These are phyloP conservation scores for Blera fallax DNA, from an alignment of 2,888 invertebrate species.

Conservation along the genomic window DNA sequence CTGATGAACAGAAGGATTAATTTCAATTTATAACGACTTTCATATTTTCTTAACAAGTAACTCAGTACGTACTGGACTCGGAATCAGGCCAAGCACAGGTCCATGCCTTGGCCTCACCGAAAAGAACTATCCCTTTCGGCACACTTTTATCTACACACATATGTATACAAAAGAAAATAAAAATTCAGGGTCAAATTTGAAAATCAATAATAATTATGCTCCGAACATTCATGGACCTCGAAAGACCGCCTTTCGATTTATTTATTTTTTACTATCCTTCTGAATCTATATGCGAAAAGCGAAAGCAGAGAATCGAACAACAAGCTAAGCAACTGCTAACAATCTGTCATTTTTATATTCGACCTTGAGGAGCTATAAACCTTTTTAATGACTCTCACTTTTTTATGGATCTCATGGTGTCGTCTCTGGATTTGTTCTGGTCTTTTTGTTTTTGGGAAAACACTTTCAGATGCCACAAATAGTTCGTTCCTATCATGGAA, in stretches of 20 bases:
- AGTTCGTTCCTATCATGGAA: constrained; percentile 46
- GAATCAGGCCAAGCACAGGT: too few relatives aligned
- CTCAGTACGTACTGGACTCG: too few relatives aligned
- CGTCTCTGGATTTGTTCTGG: constrained; percentile 16
- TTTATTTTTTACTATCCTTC: constrained; percentile 9
- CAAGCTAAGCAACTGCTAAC: constrained; percentile 19
- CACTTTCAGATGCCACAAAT: constrained; percentile 70
- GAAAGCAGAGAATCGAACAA: constrained; percentile 31
- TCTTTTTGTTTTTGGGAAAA: constrained; percentile 21
- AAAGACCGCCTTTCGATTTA: not conserved
- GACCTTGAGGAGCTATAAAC: constrained; percentile 81
- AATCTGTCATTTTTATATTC: constrained; percentile 73
- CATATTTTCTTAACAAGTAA: too few relatives aligned
- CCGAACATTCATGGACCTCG: not conserved
- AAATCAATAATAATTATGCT: constrained; percentile 27
- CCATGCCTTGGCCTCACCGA: too few relatives aligned
- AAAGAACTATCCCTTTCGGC: not conserved
- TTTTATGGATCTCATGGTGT: constrained; percentile 75
- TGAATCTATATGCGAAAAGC: constrained; percentile 3
- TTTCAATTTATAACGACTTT: too few relatives aligned
- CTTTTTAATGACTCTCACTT: constrained; percentile 81
- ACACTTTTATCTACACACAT: not conserved
- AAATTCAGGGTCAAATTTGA: constrained; percentile 3
- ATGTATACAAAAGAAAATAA: not conserved
- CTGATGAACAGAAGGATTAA: too few relatives aligned